phyloP scores from a whole-genome alignment of 2,888 invertebrate species.

The Drosophila planitibia region DNA sequence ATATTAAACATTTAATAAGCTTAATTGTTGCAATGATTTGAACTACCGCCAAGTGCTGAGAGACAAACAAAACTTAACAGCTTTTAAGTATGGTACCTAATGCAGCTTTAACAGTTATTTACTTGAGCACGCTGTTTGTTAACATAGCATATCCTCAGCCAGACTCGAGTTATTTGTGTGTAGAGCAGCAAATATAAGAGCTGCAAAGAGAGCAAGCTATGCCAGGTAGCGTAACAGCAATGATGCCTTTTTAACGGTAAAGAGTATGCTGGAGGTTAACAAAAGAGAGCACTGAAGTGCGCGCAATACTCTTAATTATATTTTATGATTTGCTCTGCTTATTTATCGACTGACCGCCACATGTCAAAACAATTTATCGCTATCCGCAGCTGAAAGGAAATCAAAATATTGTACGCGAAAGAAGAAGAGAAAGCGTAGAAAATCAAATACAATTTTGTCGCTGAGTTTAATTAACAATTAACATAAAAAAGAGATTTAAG shows the following conservation, averaged over 20 bases:
- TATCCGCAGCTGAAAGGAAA: background rate
- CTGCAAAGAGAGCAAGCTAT: background rate
- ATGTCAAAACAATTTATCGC: slow-evolving; percentile 7
- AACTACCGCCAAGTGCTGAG: background rate
- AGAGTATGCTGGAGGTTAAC: background rate
- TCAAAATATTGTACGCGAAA: background rate
- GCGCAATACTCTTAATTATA: background rate
- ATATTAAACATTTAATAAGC: background rate
- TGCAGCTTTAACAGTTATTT: slow-evolving; percentile 20
- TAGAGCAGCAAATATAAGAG: background rate
- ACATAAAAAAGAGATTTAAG: background rate
- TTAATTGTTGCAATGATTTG: background rate
- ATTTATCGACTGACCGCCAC: slow-evolving; percentile 44
- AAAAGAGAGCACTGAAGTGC: background rate
- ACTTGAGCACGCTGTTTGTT: slow-evolving; percentile 18
- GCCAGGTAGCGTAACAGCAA: background rate
- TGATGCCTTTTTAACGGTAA: background rate
- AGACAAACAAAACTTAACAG: background rate
- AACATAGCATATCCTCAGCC: slow-evolving; percentile 6
- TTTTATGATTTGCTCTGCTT: background rate
- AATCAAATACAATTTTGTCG: background rate
- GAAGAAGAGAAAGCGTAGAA: background rate
- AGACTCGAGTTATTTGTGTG: background rate
- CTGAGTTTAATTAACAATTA: background rate
- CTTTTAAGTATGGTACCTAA: background rate